phyloP scores from a whole-genome alignment of 1,140 invertebrate genomes.

The Ericerus pela region DNA sequence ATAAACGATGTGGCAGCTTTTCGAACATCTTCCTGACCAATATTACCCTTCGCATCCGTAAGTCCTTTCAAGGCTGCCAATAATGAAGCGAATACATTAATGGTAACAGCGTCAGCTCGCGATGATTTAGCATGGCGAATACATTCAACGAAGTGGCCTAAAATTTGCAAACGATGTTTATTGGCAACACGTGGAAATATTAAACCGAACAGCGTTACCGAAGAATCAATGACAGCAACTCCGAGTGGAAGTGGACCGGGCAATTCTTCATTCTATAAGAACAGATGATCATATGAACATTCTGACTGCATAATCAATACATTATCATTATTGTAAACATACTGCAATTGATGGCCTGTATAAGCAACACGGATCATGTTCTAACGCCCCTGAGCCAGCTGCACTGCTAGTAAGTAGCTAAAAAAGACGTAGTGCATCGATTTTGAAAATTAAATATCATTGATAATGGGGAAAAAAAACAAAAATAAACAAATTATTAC shows the following conservation, averaged over 20 bases:
- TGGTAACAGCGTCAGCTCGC: conserved; percentile 86
- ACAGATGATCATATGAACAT: background rate
- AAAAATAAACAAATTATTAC: conserved; percentile 35
- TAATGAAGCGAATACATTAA: conserved; percentile 91
- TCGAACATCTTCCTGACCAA: conserved; percentile 80
- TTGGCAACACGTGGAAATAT: conserved; percentile 87
- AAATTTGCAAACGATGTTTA: conserved; percentile 90
- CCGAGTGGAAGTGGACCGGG: conserved; percentile 84
- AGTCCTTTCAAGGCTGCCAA: conserved; percentile 76
- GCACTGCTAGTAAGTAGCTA: conserved; percentile 82
- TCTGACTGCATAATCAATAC: background rate
- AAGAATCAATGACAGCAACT: conserved; percentile 92
- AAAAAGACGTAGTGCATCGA: conserved; percentile 20
- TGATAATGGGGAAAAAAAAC: conserved; percentile 6
- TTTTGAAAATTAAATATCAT: background rate
- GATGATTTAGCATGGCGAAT: conserved; percentile 82
- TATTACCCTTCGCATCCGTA: conserved; percentile 67
- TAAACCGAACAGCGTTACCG: conserved; percentile 80
- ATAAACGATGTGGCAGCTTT: conserved; percentile 70
- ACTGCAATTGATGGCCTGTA: conserved; percentile 47
- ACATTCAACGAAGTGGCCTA: conserved; percentile 91
- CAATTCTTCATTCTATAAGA: conserved; percentile 38
- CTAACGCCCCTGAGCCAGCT: conserved; percentile 83
- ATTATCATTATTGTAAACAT: background rate
- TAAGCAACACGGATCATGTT: conserved; percentile 85